Evolutionary conservation across 2,888 invertebrate genomes (phyloP).

Genomic region (Rhimphoctona megacephalus): DNA sequence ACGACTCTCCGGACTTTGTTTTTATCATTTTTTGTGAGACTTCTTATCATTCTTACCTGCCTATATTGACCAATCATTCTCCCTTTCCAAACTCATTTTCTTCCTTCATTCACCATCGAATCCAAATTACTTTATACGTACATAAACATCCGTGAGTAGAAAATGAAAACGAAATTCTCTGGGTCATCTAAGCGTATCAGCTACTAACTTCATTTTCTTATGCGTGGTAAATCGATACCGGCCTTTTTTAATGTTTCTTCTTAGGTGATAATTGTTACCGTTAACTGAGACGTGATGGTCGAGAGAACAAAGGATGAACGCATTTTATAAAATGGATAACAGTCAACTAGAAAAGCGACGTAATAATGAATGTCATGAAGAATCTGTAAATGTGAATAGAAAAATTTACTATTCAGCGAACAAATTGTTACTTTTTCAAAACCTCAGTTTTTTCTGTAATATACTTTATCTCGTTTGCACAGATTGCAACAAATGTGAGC

Average conservation of each 20-base stretch:
- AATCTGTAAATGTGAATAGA: background rate
- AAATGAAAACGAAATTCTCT: constrained; percentile 66
- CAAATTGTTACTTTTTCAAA: background rate
- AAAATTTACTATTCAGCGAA: background rate
- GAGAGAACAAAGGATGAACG: background rate
- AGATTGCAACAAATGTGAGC: background rate
- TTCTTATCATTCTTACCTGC: constrained; percentile 8
- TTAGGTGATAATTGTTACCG: constrained; percentile 18
- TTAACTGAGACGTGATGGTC: background rate
- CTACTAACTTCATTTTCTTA: constrained; percentile 36
- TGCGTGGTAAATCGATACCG: constrained; percentile 9
- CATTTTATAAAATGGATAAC: background rate
- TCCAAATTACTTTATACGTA: constrained; percentile 31
- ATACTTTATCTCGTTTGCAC: background rate
- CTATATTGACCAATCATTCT: constrained; percentile 54
- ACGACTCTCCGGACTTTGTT: constrained; percentile 25
- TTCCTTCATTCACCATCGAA: constrained; percentile 54
- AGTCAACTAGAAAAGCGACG: background rate
- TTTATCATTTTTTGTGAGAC: constrained; percentile 12
- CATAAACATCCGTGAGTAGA: constrained; percentile 19
- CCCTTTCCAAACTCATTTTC: constrained; percentile 59
- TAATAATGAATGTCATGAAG: background rate
- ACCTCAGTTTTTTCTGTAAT: background rate
- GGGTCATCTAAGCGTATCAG: constrained; percentile 49
- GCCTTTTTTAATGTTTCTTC: background rate